Conservation (phyloP, 2,797 vertebrate genomes). For the Oreochromis mossambicus region DNA sequence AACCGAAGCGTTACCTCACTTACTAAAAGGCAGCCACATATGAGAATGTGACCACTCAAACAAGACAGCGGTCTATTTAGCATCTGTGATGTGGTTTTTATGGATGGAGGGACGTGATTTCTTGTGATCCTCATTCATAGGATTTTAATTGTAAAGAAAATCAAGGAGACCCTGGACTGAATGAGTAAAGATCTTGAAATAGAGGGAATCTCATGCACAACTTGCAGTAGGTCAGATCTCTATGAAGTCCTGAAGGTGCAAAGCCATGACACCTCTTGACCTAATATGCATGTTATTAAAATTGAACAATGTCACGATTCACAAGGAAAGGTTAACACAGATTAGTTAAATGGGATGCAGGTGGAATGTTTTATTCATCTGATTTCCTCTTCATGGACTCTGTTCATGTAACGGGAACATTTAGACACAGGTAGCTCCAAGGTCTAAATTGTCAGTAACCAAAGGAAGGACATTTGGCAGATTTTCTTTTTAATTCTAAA, state of each 20-base stretch:
- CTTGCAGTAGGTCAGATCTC: not conserved
- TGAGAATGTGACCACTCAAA: not conserved
- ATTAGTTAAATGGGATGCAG: constrained; percentile 6
- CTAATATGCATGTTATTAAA: constrained; percentile 27
- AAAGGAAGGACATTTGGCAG: not conserved
- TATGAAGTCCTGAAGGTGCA: constrained; percentile 3
- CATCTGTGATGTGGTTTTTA: not conserved
- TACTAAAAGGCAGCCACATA: constrained; percentile 26
- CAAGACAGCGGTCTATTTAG: not conserved
- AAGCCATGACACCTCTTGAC: constrained; percentile 14
- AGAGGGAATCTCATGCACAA: not conserved
- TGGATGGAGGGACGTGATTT: not conserved
- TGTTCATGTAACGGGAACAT: not conserved
- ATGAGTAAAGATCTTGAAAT: constrained; percentile 9
- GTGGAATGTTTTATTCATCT: constrained; percentile 21
- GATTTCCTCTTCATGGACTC: not conserved
- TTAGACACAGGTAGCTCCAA: not conserved
- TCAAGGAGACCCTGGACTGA: not conserved
- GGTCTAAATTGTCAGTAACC: not conserved
- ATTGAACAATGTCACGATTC: constrained; percentile 32
- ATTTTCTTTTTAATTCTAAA: not conserved
- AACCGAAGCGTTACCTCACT: not conserved
- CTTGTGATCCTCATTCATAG: not conserved
- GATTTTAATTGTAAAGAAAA: not conserved
- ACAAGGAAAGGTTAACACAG: constrained; percentile 30